Base-by-base conservation (phyloP, 1,140 invertebrate genomes). In the Hydropsyche tenuis region DNA sequence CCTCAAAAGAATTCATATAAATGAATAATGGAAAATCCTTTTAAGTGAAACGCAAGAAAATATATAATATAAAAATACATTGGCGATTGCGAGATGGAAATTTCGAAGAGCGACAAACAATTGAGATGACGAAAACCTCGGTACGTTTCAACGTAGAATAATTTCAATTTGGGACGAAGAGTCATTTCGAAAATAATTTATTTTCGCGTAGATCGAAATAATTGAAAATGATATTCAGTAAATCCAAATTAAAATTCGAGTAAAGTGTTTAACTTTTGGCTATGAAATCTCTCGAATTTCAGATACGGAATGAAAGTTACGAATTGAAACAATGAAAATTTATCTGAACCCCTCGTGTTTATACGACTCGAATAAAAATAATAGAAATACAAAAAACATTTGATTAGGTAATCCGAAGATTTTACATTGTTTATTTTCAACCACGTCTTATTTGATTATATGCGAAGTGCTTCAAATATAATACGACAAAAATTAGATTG, bases 401-500 rank as follows among this genome's bases (percentile, higher is more conserved):
- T 63, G 65, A 27, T 48, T 16, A 60, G 30, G 42, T 69, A 74
- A 74, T 74, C 53, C 66, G 51, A 74, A 46, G 69, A 46, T 64
- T 51, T 73, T n/a, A n/a, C n/a, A n/a, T n/a, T n/a, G n/a, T n/a
- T n/a, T n/a, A n/a, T n/a, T n/a, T n/a, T n/a, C n/a, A n/a, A n/a
- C n/a, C n/a, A n/a, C n/a, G n/a, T n/a, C n/a, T n/a, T n/a, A n/a
- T n/a, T n/a, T n/a, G n/a, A n/a, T n/a, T n/a, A n/a, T n/a, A n/a
- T n/a, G n/a, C n/a, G n/a, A n/a, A n/a, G n/a, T n/a, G n/a, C n/a
- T n/a, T n/a, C n/a, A n/a, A n/a, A n/a, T n/a, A n/a, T n/a, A n/a
- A n/a, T n/a, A n/a, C n/a, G n/a, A n/a, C n/a, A n/a, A n/a, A n/a
- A n/a, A n/a, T n/a, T n/a, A n/a, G n/a, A n/a, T n/a, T n/a, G n/a